Conservation (phyloP, 2,888 invertebrate genomes). For the Anoncus sp. region DNA sequence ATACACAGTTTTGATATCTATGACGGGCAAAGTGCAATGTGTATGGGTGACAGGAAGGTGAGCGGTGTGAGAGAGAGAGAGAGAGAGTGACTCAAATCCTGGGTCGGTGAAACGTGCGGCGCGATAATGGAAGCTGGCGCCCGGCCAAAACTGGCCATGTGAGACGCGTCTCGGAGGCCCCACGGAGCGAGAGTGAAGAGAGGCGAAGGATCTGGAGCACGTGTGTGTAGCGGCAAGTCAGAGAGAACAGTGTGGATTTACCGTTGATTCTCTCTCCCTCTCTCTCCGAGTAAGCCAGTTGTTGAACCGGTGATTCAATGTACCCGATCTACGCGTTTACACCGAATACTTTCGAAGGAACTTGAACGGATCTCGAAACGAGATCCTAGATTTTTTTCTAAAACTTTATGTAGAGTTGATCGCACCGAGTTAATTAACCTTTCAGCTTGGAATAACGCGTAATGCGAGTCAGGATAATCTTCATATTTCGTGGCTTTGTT, state of each 20-base stretch:
- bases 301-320: conserved; percentile 30
- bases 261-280: conserved; percentile 20
- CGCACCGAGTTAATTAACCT: too few relatives aligned
- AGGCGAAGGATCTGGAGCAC: conserved; percentile 33
- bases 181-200: conserved; percentile 50
- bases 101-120: conserved; percentile 57
- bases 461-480: too few relatives aligned
- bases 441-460: too few relatives aligned
- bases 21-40: conserved; percentile 4
- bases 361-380: conserved; percentile 24
- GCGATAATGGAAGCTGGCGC: conserved; percentile 71
- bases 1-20: conserved; percentile 14
- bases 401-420: neutral
- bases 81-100: conserved; percentile 56
- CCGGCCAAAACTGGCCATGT: conserved; percentile 65
- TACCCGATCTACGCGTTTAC: conserved; percentile 51
- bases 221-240: conserved; percentile 17
- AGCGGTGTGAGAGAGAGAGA: conserved; percentile 28
- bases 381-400: neutral
- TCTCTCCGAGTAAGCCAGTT: conserved; percentile 16
- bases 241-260: conserved; percentile 33
- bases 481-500: neutral
- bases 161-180: conserved; percentile 59
- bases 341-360: conserved; percentile 29
- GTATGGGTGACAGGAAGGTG: conserved; percentile 35